Conservation (phyloP, 2,113 vertebrate genomes). For the Gambusia holbrooki region DNA sequence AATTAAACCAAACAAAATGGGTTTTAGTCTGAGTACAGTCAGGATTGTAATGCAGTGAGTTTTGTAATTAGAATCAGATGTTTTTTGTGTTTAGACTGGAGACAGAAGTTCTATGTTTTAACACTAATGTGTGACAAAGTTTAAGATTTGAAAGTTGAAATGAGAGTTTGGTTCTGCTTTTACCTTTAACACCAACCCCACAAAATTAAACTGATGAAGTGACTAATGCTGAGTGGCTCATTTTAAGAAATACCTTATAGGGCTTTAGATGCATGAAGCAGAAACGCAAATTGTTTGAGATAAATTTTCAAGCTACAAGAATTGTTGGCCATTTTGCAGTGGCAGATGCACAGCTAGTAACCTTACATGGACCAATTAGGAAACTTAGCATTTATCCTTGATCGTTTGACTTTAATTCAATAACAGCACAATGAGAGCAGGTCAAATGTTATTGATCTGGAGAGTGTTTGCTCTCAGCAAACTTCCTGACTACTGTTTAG, state of each 20-base stretch:
- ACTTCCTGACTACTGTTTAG: background rate
- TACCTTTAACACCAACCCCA: background rate
- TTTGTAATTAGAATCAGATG: constrained; percentile 18
- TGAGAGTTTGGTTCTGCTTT: background rate
- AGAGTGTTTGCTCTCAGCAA: background rate
- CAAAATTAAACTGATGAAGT: background rate
- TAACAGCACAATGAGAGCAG: background rate
- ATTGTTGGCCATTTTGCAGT: background rate
- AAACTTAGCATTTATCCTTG: background rate
- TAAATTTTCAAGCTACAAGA: no score
- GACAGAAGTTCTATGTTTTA: background rate
- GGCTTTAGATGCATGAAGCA: background rate
- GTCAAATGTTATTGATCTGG: background rate
- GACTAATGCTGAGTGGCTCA: background rate
- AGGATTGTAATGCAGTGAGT: constrained; percentile 15
- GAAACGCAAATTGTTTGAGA: background rate
- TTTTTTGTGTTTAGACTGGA: constrained; percentile 10
- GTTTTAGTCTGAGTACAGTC: constrained; percentile 15
- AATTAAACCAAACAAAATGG: constrained; percentile 39
- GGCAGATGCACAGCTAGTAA: background rate
- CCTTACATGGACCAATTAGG: background rate
- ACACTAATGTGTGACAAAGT: background rate
- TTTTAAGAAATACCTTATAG: background rate
- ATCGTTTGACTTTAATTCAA: background rate
- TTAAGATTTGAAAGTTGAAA: background rate